These are phyloP conservation scores for Takifugu ocellatus DNA, from an alignment of 2,797 vertebrate genomes.

Conservation along the genomic window DNA sequence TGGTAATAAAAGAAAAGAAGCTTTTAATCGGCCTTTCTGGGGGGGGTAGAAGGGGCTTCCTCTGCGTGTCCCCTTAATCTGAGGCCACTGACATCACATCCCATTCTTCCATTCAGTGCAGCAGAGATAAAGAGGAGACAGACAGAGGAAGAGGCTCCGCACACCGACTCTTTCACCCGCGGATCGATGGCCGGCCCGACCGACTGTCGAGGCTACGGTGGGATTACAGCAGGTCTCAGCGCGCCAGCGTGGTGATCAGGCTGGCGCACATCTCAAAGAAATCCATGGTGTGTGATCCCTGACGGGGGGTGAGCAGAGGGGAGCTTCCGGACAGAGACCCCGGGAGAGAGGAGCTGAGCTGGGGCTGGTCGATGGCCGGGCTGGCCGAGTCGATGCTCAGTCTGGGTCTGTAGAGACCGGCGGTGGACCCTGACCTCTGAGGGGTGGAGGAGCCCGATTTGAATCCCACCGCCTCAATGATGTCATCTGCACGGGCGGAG, in stretches of 20 bases:
- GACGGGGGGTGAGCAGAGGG: conserved; percentile 76
- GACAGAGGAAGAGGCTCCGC: conserved; percentile 40
- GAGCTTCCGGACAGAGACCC: conserved; percentile 84
- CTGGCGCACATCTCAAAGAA: conserved; percentile 99
- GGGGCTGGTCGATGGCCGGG: conserved; percentile 75
- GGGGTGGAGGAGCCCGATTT: conserved; percentile 93
- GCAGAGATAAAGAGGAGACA: conserved; percentile 29
- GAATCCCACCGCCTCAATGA: conserved; percentile 79
- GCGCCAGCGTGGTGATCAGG: conserved; percentile 93
- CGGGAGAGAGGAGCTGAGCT: conserved; percentile 83
- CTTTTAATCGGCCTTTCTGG: conserved; percentile 11
- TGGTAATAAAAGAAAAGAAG: conserved; percentile 32
- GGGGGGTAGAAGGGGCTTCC: conserved; percentile 12
- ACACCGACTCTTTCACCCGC: conserved; percentile 8
- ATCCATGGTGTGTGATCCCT: conserved; percentile 98
- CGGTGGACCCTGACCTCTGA: conserved; percentile 89
- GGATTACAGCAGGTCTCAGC: conserved; percentile 69
- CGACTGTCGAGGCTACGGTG: conserved; percentile 16
- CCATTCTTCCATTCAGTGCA: conserved; percentile 1
- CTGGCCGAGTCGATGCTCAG: conserved; percentile 87
- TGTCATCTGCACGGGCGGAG: conserved; percentile 77
- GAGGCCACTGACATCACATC: conserved; percentile 5
- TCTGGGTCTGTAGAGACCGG: conserved; percentile 84
- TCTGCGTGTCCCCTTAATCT: conserved; percentile 33
- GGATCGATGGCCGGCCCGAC: conserved; percentile 15